A percentile compares a stretch with the other conserved stretches of the same genome.
phyloP scores from a whole-genome alignment of 2,888 invertebrate genomes.

The Aphodius granarius region DNA sequence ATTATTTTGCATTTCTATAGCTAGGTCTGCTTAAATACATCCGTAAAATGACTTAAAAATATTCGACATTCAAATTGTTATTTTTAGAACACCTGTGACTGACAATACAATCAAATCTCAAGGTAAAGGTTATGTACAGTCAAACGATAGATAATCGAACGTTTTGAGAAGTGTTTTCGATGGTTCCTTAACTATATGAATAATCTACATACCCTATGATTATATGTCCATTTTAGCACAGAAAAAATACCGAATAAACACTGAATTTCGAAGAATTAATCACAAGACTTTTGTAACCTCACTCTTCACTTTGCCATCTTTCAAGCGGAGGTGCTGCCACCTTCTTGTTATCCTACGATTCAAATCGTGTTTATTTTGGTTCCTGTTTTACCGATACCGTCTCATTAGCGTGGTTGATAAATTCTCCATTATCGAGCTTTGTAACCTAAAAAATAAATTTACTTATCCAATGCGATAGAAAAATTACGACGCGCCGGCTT shows the following conservation, averaged over 20 bases:
- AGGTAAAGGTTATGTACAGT: not conserved
- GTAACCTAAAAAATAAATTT: not conserved
- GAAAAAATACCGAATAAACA: not conserved
- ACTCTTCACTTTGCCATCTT: not conserved
- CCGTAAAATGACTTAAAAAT: not conserved
- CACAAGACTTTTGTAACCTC: not conserved
- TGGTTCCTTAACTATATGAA: not conserved
- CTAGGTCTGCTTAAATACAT: not conserved
- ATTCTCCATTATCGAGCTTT: not conserved
- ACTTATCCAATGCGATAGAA: not conserved
- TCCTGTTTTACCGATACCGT: not conserved
- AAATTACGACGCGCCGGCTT: not conserved
- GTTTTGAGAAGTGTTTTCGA: not conserved
- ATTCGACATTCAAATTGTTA: not conserved
- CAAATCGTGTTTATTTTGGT: too few relatives aligned
- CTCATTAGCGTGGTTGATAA: not conserved
- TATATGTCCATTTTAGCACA: not conserved
- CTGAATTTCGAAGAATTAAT: not conserved
- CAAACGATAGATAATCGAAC: not conserved
- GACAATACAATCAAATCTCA: not conserved
- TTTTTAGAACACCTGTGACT: not conserved
- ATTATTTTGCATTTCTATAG: not conserved
- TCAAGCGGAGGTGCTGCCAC: too few relatives aligned
- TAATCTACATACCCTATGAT: not conserved
- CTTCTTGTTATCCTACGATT: too few relatives aligned